Evolutionary conservation across 1,140 invertebrate genomes (phyloP).

Genomic region (Bombus waltoni): DNA sequence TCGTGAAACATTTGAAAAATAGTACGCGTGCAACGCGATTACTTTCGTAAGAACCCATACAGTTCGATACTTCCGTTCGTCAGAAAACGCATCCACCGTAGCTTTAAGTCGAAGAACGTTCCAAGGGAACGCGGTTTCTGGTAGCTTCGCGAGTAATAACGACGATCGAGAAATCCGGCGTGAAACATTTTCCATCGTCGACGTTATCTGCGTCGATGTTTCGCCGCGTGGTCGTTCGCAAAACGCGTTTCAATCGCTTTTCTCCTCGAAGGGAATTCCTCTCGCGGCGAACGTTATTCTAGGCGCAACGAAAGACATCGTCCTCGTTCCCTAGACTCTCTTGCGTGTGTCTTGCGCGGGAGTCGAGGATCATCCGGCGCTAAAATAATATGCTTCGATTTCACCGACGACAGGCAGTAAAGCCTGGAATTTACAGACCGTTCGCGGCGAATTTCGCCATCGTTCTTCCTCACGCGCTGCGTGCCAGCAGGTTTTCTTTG

Average conservation of each 20-base stretch:
- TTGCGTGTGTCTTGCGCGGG: too few relatives aligned
- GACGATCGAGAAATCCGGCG: too few relatives aligned
- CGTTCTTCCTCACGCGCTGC: slow-evolving; percentile 49
- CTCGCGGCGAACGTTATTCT: background rate
- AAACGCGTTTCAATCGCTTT: background rate
- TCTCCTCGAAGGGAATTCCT: background rate
- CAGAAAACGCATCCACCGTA: too few relatives aligned
- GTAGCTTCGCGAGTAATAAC: background rate
- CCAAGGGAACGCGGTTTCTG: too few relatives aligned
- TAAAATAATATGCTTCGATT: slow-evolving; percentile 57
- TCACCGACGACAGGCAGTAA: slow-evolving; percentile 51
- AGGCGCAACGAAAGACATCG: background rate
- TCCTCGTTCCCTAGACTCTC: background rate
- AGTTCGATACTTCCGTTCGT: too few relatives aligned
- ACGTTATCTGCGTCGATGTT: too few relatives aligned
- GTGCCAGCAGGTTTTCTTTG: slow-evolving; percentile 34
- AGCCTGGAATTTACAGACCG: slow-evolving; percentile 38
- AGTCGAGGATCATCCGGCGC: slow-evolving; percentile 8
- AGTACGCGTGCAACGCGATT: too few relatives aligned
- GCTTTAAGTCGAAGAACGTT: too few relatives aligned
- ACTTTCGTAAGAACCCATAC: too few relatives aligned
- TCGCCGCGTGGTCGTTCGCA: too few relatives aligned
- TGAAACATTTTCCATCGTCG: background rate
- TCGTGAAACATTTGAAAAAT: too few relatives aligned
- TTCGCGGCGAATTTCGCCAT: slow-evolving; percentile 37